phyloP scores from a whole-genome alignment of 2,797 vertebrate genomes.

The Vultur gryphus region DNA sequence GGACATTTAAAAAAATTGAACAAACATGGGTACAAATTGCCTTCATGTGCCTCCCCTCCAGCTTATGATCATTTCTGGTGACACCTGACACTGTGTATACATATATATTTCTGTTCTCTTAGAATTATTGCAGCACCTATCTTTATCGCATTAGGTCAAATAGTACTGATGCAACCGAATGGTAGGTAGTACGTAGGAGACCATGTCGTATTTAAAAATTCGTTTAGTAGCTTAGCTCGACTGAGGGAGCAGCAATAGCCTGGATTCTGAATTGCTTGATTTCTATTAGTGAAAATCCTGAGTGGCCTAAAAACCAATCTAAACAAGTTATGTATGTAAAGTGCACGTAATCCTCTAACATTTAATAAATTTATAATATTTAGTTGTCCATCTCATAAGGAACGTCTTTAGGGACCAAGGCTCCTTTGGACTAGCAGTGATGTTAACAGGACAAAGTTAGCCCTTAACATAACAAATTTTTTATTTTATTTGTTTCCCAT shows the following conservation, averaged over 20 bases:
- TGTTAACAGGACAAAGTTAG: neutral
- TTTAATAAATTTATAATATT: neutral
- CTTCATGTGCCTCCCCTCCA: neutral
- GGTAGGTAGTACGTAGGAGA: neutral
- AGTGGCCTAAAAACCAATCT: neutral
- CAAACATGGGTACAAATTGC: rapidly evolving
- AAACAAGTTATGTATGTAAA: neutral
- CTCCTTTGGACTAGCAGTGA: neutral
- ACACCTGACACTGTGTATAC: neutral
- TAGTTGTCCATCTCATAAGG: neutral
- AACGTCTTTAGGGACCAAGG: neutral
- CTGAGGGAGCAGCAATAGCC: neutral
- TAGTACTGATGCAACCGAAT: neutral
- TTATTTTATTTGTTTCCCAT: neutral
- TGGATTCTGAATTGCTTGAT: neutral
- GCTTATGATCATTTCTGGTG: neutral
- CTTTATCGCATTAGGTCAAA: neutral
- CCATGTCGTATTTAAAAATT: neutral
- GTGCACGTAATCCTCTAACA: neutral
- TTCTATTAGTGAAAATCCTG: neutral
- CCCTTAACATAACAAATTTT: neutral
- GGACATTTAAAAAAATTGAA: neutral
- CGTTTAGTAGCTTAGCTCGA: neutral
- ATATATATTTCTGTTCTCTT: neutral
- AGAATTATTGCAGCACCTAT: neutral